Evolutionary conservation across 2,888 invertebrate species (phyloP), one percentile per base, ranked within the genome.

Genomic region (Drosophila falleni): DNA sequence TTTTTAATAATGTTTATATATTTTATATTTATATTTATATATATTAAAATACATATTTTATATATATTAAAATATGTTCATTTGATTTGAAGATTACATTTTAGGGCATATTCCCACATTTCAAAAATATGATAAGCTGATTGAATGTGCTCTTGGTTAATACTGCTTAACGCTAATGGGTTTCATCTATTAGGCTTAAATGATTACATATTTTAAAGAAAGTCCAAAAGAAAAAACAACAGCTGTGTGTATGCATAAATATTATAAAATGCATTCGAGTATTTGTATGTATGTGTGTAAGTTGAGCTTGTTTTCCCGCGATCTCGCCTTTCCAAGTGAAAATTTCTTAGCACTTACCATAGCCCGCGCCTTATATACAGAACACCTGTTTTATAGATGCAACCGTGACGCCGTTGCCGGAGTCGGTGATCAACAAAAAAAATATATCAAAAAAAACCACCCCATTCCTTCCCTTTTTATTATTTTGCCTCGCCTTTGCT

Each of bases 301-400:
- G 54, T 37, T 26, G 55, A 50, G 47, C 60, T 42, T 49, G 41
- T 68, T 65, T 78, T 81, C 60, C 60, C 39, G 55, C 54, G 75
- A 79, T 81, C 78, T 46, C 74, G 61, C 51, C 55, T 69, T 60
- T 59, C 37, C 41, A 58, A 69, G 47, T 55, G 59, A 66, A 82
- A 79, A 81, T 68, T 51, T 58, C 47, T 66, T 70, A 50, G 41
- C 54, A 35, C 44, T 60, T 23, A 16, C 35, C 19, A 59, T 59
- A 65, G 47, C 81, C 67, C 72, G 85, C 85, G 81, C 68, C 66
- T 74, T 64, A 55, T 65, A 39, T 50, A 54, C 31, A 47, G 66
- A 87, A 87, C 82, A 82, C 82, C 82, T 82, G 82, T 87, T 87
- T 78, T 55, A 61, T 64, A 68, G 65, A 62, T 74, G 50, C 51